Conservation (phyloP, 2,113 vertebrate genomes). For the Naja naja region DNA sequence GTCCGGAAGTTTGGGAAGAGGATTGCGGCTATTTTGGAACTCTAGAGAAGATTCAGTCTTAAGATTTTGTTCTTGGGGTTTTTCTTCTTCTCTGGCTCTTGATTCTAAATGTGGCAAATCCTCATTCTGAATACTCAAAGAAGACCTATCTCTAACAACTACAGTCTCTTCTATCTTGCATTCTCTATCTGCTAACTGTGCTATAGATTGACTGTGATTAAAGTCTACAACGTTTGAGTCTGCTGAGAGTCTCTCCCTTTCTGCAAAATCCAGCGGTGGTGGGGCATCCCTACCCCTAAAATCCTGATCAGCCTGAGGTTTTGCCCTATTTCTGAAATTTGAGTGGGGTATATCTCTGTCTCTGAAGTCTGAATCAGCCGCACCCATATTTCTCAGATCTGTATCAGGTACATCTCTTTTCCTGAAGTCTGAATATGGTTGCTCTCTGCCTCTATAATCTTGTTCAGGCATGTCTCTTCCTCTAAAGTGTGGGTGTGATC, state of each 20-base stretch:
- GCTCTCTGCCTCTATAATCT: slow-evolving; percentile 79
- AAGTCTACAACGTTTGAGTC: slow-evolving; percentile 75
- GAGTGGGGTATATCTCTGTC: slow-evolving; percentile 75
- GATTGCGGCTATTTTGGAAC: slow-evolving; percentile 68
- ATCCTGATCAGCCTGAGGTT: slow-evolving; percentile 81
- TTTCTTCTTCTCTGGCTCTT: slow-evolving; percentile 68
- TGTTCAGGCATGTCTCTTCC: slow-evolving; percentile 79
- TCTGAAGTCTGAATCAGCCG: slow-evolving; percentile 79
- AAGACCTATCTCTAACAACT: slow-evolving; percentile 61
- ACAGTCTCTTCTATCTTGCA: slow-evolving; percentile 71
- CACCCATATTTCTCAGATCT: slow-evolving; percentile 78
- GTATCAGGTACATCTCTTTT: slow-evolving; percentile 79
- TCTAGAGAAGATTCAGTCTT: slow-evolving; percentile 64
- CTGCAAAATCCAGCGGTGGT: slow-evolving; percentile 85
- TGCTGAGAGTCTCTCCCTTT: slow-evolving; percentile 75
- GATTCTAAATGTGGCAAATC: slow-evolving; percentile 72
- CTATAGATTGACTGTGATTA: slow-evolving; percentile 62
- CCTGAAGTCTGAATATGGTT: slow-evolving; percentile 81
- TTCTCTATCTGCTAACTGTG: slow-evolving; percentile 69
- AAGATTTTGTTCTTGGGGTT: slow-evolving; percentile 61
- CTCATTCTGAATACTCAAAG: slow-evolving; percentile 72
- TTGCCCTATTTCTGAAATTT: slow-evolving; percentile 80
- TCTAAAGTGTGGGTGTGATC: slow-evolving; percentile 78
- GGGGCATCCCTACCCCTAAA: slow-evolving; percentile 81
- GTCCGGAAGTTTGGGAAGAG: slow-evolving; percentile 66